phyloP scores from a whole-genome alignment of 2,113 vertebrate genomes.

The Pseudopodoces humilis region DNA sequence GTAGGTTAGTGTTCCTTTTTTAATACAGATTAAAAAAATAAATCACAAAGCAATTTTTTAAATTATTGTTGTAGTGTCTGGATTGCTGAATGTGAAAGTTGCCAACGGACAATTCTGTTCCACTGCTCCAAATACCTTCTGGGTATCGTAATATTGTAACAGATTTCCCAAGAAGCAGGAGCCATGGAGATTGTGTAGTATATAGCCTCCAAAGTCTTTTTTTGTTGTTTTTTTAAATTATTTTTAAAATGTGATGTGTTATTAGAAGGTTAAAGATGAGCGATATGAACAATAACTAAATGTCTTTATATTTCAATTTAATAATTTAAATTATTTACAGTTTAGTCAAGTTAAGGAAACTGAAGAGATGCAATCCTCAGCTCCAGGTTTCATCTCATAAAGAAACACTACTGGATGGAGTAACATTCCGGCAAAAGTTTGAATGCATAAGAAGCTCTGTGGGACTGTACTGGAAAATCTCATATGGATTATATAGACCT shows the following conservation, averaged over 20 bases:
- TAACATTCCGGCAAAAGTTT: constrained; percentile 57
- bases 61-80: constrained; percentile 73
- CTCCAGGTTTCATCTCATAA: constrained; percentile 39
- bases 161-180: constrained; percentile 49
- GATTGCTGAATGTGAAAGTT: constrained; percentile 73
- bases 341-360: constrained; percentile 57
- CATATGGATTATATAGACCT: constrained; percentile 25
- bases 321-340: constrained; percentile 66
- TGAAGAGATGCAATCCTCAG: constrained; percentile 55
- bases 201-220: constrained; percentile 64
- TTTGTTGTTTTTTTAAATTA: constrained; percentile 62
- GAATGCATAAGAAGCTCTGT: constrained; percentile 62
- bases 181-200: constrained; percentile 58
- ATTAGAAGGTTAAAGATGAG: constrained; percentile 74
- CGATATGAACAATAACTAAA: constrained; percentile 75
- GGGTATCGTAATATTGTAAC: constrained; percentile 44
- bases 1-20: constrained; percentile 75
- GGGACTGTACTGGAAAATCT: constrained; percentile 59
- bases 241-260: constrained; percentile 73
- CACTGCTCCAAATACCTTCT: constrained; percentile 51
- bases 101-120: constrained; percentile 60
- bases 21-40: constrained; percentile 57
- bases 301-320: constrained; percentile 75
- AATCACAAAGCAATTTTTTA: constrained; percentile 57
- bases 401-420: constrained; percentile 57